phyloP scores from a whole-genome alignment of 2,888 invertebrate species.

The Diogma glabrata region DNA sequence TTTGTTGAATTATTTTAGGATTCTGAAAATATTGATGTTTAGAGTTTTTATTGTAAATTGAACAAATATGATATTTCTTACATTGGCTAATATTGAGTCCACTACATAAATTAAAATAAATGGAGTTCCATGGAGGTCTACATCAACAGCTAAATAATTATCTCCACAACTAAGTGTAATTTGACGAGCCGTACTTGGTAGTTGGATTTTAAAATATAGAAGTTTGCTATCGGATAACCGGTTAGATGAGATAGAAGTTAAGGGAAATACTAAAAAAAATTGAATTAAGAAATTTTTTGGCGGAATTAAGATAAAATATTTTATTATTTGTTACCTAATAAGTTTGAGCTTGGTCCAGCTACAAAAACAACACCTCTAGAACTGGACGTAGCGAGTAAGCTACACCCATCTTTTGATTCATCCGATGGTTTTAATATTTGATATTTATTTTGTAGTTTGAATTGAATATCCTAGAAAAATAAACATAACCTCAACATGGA shows the following conservation, averaged over 20 bases:
- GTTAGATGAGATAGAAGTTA: conserved; percentile 25
- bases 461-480: conserved; percentile 55
- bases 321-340: neutral
- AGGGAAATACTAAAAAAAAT: conserved; percentile 24
- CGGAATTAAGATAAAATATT: too few relatives aligned
- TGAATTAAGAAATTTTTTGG: neutral
- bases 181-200: conserved; percentile 49
- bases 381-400: conserved; percentile 57
- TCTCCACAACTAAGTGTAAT: conserved; percentile 69
- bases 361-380: conserved; percentile 66
- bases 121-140: conserved; percentile 42
- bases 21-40: too few relatives aligned
- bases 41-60: too few relatives aligned
- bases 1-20: conserved; percentile 42
- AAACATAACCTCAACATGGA: conserved; percentile 13
- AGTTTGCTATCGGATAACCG: conserved; percentile 29
- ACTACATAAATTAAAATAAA: conserved; percentile 56
- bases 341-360: conserved; percentile 39
- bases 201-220: conserved; percentile 39
- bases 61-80: too few relatives aligned
- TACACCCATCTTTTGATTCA: conserved; percentile 41
- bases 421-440: conserved; percentile 46
- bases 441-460: conserved; percentile 54
- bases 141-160: conserved; percentile 57
- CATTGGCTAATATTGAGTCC: conserved; percentile 52